Evolutionary conservation across 1,140 invertebrate genomes (phyloP).

Genomic region (Physella acuta): DNA sequence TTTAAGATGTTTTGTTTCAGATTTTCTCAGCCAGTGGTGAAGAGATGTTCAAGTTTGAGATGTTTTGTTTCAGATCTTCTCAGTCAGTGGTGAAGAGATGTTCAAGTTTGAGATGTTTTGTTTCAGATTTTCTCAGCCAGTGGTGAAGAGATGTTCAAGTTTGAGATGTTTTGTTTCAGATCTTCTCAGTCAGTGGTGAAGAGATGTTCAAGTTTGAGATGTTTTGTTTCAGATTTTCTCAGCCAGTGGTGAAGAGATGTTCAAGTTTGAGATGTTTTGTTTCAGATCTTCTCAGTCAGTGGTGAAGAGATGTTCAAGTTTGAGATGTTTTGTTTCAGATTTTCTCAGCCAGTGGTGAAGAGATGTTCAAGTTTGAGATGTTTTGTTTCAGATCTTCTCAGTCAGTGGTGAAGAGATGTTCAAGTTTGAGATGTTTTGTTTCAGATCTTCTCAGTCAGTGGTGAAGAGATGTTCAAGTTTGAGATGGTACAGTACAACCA

Average conservation of each 20-base stretch:
- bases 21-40: not conserved
- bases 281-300: conserved; percentile 6
- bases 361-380: conserved; percentile 14
- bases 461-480: conserved; percentile 12
- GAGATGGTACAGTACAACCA: conserved; percentile 13
- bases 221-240: conserved; percentile 5
- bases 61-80: conserved; percentile 9
- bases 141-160: conserved; percentile 7
- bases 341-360: not conserved
- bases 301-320: conserved; percentile 10
- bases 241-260: not conserved
- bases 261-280: conserved; percentile 13
- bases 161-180: conserved; percentile 11
- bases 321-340: conserved; percentile 7
- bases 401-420: conserved; percentile 4
- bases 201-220: conserved; percentile 14
- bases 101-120: conserved; percentile 12
- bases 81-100: conserved; percentile 3
- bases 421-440: conserved; percentile 11
- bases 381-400: conserved; percentile 5
- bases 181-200: conserved; percentile 1
- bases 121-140: conserved; percentile 1
- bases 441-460: conserved; percentile 12
- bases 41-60: conserved; percentile 12
- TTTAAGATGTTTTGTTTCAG: no score